phyloP scores from a whole-genome alignment of 1,140 invertebrate genomes.

The Charaxes varanes region DNA sequence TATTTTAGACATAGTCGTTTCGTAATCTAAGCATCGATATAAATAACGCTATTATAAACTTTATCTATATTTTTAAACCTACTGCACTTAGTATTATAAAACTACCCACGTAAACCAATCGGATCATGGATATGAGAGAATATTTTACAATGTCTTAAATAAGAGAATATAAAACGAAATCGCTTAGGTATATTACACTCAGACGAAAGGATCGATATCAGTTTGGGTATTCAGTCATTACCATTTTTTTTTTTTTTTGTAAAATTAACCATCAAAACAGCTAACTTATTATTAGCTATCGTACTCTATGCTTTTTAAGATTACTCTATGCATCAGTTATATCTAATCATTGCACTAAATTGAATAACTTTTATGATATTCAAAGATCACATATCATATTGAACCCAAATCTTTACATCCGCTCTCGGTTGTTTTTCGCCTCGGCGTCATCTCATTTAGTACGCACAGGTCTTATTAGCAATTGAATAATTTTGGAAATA shows the following conservation, averaged over 20 bases:
- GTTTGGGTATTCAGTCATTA: slow-evolving; percentile 51
- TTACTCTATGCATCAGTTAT: slow-evolving; percentile 54
- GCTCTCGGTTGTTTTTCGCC: slow-evolving; percentile 1
- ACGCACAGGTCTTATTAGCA: neutral
- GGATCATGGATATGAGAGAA: slow-evolving; percentile 51
- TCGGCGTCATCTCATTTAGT: too few relatives aligned
- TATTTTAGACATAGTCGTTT: slow-evolving; percentile 63
- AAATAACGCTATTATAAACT: slow-evolving; percentile 70
- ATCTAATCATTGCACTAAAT: slow-evolving; percentile 73
- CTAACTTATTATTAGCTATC: slow-evolving; percentile 60
- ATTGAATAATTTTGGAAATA: too few relatives aligned
- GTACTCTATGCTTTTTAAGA: slow-evolving; percentile 53
- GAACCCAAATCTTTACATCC: slow-evolving; percentile 33
- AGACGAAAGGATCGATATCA: slow-evolving; percentile 40
- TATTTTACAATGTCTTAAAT: slow-evolving; percentile 51
- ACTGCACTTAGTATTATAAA: slow-evolving; percentile 57
- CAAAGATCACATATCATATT: slow-evolving; percentile 49
- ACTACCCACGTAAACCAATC: slow-evolving; percentile 55
- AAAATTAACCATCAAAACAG: slow-evolving; percentile 47
- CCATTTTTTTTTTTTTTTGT: slow-evolving; percentile 34
- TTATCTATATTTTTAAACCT: slow-evolving; percentile 60
- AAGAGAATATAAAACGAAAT: slow-evolving; percentile 41
- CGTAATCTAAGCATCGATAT: slow-evolving; percentile 69
- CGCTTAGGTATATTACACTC: slow-evolving; percentile 44
- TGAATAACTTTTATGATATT: slow-evolving; percentile 64